Evolutionary conservation across 2,888 invertebrate species (phyloP), one percentile per base, ranked within the genome.

Genomic region (Folsomia candida): DNA sequence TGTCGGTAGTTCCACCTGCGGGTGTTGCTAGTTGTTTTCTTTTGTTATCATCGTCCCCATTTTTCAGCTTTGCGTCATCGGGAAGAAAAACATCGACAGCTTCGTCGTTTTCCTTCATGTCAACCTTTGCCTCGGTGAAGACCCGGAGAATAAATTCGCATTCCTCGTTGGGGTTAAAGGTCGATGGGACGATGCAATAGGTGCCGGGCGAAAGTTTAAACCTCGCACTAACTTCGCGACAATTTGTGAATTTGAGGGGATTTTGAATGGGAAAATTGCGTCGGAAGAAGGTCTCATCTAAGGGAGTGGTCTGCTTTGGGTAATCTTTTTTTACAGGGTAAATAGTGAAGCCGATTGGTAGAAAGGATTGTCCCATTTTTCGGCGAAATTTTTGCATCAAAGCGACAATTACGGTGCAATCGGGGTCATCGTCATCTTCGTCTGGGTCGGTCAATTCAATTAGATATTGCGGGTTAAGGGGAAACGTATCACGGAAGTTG

Each of bases 401-500:
- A n/a, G 86, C 85, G 14, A 86, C 81, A 59, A 87, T 84, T 26
- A 85, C 81, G 18, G 86, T 86, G 79, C 86, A 86, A 62, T 83
- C 81, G n/a, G 82, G 83, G 69, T 86, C 85, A 66, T 81, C 81
- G 58, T 82, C 82, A 14, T 83, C 83, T 58, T 85, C 86, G 80
- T 87, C 85, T 0, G 83, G 82, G 66, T 86, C 84, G 11, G 82
- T 82, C 69, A 87, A 81, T 2, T 81, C 81, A n/a, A 87, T 81
- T 4, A 82, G 81, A 78, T 83, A 86, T 76, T 87, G 87, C 0
- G 87, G 87, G 80, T 87, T 87, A 67, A 82, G 80, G 79, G 83
- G 83, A 78, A 86, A 87, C 0, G 85, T 83, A 2, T 83, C 88
- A 76, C 91, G 83, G 81, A 87, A 94, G 85, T 97, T 97, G 81